Evolutionary conservation across 2,113 vertebrate species (phyloP), one percentile per base, ranked within the genome.

Genomic region (Heptranchias perlo): DNA sequence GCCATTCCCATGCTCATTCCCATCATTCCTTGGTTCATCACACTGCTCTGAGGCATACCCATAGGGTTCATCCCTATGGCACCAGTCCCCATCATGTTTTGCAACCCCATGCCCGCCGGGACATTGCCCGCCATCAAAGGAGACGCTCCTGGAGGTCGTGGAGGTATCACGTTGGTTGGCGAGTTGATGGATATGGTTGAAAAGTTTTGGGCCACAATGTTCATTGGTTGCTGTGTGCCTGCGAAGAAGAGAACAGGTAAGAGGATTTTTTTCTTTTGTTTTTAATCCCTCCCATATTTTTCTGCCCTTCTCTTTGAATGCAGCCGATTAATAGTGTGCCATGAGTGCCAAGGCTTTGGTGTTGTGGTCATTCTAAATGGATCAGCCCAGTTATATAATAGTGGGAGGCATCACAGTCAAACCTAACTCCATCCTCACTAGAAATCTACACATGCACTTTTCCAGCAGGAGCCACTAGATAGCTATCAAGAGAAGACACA

Each of bases 141-240:
- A 96, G 96, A 98, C 3, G 97, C 96, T 96, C 98, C 65, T 95
- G 94, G 98, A 3, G 98, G 96, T 95, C 98, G 97, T 96, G 97
- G 97, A 47, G 98, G 96, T 96, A 98, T 87, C 96, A 98, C 62
- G 89, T 96, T 97, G 1, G 98, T 98, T 49, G 98, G 98, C 54
- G 98, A 97, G 97, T 97, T 98, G 96, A 99, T 98, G 97, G 97
- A 99, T 98, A 99, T 98, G 0, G 97, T 97, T 69, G 98, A 98
- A 96, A 99, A 99, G 97, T 98, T 98, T 97, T 99, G 99, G 69
- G 98, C 97, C 96, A 99, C 98, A 97, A 99, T 97, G 97, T 97
- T 98, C 97, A 98, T 95, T 0, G 98, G 98, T 62, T 97, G 96
- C 96, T 98, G 99, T 97, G 98, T 97, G 97, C 98, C 99, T 99